Percentiles rank a stretch among this genome's conserved stretches.
phyloP scores from a whole-genome alignment of 2,888 invertebrate genomes.

The Bhutanitis thaidina region DNA sequence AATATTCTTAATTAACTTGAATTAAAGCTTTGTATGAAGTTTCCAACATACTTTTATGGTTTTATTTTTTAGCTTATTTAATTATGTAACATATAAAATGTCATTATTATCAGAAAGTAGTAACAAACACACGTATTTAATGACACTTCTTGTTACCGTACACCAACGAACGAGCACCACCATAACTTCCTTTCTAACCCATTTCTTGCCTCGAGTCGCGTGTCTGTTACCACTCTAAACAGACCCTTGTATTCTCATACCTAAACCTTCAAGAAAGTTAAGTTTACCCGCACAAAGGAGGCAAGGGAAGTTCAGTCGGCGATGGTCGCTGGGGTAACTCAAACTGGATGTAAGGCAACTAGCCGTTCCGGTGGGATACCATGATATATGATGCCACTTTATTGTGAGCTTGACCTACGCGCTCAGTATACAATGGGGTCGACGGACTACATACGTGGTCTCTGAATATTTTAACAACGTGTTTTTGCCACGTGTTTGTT shows the following conservation, averaged over 20 bases:
- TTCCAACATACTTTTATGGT: too few relatives aligned
- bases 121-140: background rate
- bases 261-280: background rate
- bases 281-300: background rate
- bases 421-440: slow-evolving; percentile 25
- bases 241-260: slow-evolving; percentile 11
- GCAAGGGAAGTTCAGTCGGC: slow-evolving; percentile 28
- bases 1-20: too few relatives aligned
- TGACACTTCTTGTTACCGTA: slow-evolving; percentile 8
- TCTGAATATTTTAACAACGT: slow-evolving; percentile 18
- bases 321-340: slow-evolving; percentile 46
- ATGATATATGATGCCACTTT: slow-evolving; percentile 58
- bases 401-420: slow-evolving; percentile 54
- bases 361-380: slow-evolving; percentile 64
- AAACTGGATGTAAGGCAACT: slow-evolving; percentile 55
- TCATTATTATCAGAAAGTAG: too few relatives aligned
- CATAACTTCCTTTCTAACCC: slow-evolving; percentile 30
- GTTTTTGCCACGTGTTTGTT: slow-evolving; percentile 19
- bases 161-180: slow-evolving; percentile 19
- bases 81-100: too few relatives aligned
- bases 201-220: slow-evolving; percentile 28
- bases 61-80: too few relatives aligned
- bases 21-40: too few relatives aligned
- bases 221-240: slow-evolving; percentile 22
- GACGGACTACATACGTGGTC: slow-evolving; percentile 21